These are phyloP conservation scores for Calephelis perditalis DNA, from an alignment of 2,888 invertebrate species.

Conservation along the genomic window DNA sequence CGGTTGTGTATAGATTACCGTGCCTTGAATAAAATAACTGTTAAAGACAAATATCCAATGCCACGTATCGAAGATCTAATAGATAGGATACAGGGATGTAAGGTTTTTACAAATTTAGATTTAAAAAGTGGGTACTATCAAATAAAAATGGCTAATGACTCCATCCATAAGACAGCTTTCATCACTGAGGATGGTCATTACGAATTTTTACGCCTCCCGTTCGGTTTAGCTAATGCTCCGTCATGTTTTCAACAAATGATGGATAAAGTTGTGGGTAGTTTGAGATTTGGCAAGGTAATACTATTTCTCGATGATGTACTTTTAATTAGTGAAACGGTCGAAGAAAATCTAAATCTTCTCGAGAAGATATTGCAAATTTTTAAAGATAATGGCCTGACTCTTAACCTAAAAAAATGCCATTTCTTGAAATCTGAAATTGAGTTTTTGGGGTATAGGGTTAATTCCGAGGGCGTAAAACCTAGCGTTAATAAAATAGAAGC, in stretches of 20 bases:
- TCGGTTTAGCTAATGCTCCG: constrained; percentile 27
- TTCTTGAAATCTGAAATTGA: constrained; percentile 30
- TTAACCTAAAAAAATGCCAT: constrained; percentile 35
- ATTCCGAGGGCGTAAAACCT: constrained; percentile 24
- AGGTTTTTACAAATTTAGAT: constrained; percentile 9
- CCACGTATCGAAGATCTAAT: constrained; percentile 11
- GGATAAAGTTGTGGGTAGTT: constrained; percentile 22
- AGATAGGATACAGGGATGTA: constrained; percentile 4
- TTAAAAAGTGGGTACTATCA: constrained; percentile 14
- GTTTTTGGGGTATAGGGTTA: constrained; percentile 32
- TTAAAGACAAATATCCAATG: constrained; percentile 13
- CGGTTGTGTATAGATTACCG: too few relatives aligned
- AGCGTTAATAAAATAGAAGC: constrained; percentile 28
- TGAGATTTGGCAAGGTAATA: constrained; percentile 23
- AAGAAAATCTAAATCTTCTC: constrained; percentile 1
- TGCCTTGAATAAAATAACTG: too few relatives aligned
- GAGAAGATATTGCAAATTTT: constrained; percentile 25
- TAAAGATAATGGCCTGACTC: constrained; percentile 26
- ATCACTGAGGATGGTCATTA: constrained; percentile 46
- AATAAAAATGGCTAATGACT: constrained; percentile 22
- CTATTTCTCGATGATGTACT: constrained; percentile 20
- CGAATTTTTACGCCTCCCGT: constrained; percentile 37
- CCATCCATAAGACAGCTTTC: constrained; percentile 44
- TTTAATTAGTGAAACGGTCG: constrained; percentile 10
- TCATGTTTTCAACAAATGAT: constrained; percentile 24